A percentile compares a stretch with the other conserved stretches of the same genome.
Evolutionary conservation across 2,797 vertebrate species (phyloP).

Genomic region (Alosa sapidissima): DNA sequence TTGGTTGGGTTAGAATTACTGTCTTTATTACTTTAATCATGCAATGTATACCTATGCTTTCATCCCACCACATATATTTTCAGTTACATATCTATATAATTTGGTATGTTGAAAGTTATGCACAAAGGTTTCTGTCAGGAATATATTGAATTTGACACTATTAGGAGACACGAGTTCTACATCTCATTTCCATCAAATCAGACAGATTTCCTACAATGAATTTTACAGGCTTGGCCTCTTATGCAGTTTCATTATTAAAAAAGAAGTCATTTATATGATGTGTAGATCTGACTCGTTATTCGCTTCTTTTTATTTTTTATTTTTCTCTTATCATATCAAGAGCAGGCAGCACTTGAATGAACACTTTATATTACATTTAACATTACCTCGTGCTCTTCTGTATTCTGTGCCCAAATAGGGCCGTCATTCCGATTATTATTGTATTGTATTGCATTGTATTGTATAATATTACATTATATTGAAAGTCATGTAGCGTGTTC

Average conservation of each 20-base stretch:
- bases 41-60: background rate
- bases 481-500: no score
- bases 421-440: background rate
- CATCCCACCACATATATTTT: background rate
- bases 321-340: no score
- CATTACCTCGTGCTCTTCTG: no score
- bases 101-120: background rate
- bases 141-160: background rate
- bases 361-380: no score
- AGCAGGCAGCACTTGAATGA: no score
- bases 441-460: background rate
- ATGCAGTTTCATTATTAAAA: background rate
- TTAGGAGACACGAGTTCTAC: background rate
- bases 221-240: background rate
- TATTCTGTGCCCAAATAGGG: no score
- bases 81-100: background rate
- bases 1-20: background rate
- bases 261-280: background rate
- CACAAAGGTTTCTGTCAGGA: background rate
- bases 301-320: background rate
- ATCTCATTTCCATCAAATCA: background rate
- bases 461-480: background rate
- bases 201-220: background rate
- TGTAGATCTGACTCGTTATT: background rate
- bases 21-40: background rate